Evolutionary conservation across 2,113 vertebrate species (phyloP).

Genomic region (Theropithecus gelada): DNA sequence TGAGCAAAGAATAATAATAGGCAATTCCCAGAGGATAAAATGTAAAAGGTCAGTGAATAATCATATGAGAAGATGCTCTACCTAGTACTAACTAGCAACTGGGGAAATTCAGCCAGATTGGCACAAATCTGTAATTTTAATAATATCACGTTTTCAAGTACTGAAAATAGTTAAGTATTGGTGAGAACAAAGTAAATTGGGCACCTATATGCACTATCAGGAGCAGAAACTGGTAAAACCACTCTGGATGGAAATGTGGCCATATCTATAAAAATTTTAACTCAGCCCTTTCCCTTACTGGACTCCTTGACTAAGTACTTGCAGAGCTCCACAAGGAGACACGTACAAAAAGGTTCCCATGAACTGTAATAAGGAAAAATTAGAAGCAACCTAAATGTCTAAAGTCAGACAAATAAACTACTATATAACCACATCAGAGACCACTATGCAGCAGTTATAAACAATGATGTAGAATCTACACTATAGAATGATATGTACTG

Average conservation of each 20-base stretch:
- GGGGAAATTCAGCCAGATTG: neutral
- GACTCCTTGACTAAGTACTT: slow-evolving; percentile 15
- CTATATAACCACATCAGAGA: neutral
- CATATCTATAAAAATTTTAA: slow-evolving; percentile 19
- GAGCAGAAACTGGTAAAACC: neutral
- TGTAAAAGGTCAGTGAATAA: neutral
- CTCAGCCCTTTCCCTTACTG: neutral
- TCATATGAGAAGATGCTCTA: neutral
- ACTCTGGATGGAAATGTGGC: neutral
- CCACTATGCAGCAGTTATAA: neutral
- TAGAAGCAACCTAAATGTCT: neutral
- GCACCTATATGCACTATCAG: neutral
- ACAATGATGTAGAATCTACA: neutral
- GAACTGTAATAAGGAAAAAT: neutral
- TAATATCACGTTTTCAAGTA: slow-evolving; percentile 15
- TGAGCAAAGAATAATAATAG: neutral
- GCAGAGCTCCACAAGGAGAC: neutral
- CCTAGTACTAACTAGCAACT: neutral
- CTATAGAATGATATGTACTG: neutral
- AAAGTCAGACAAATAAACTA: slow-evolving; percentile 22
- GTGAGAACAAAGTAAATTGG: neutral
- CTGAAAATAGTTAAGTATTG: neutral
- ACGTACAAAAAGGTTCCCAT: neutral
- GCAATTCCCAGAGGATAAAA: slow-evolving; percentile 32
- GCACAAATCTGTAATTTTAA: slow-evolving; percentile 6